Base-by-base conservation (phyloP, 2,888 invertebrate species). In the Sturmia bella region DNA sequence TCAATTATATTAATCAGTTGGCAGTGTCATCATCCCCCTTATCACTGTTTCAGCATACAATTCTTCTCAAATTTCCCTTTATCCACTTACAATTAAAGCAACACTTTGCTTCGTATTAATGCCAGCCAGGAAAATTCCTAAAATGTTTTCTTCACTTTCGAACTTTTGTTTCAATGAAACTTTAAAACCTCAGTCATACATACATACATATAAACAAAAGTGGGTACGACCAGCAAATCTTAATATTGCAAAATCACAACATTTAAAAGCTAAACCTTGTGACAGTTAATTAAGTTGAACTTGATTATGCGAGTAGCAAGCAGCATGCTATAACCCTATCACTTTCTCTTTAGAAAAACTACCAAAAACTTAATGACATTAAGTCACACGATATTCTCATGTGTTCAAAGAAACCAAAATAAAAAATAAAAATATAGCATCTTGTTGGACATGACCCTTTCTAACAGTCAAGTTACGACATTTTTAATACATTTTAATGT, bases 241-340 rank as follows among this genome's bases (percentile, higher is more conserved):
- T 56, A 13, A 54, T 48, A 56, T 17, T 21, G 37, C 48, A 69
- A 17, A 32, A 7, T 32, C 32, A 32, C 32, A 6, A 32, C 32
- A 32, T 32, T 32, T 32, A 32, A 32, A 32, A 32, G 9, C 32
- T 32, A 7, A 69, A 54, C 81, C 77, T 81, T 81, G 77, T 69
- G 68, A 69, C 70, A 77, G 43, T 59, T 75, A 78, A 78, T 70
- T 66, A 70, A 17, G 64, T 69, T 82, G 82, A 82, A 82, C 82
- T 82, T 82, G 82, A 59, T 54, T 74, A 52, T 52, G 32, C 32
- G 32, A 32, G 3, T 1, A n/a, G 37, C 41, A 48, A 43, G 39
- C n/a, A 27, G 21, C 76, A 73, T 68, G 72, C 68, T 21, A 75
- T 9, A 45, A 9, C 15, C 32, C 52, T 17, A 64, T 45, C 15